Evolutionary conservation across 2,797 vertebrate species (phyloP).

Genomic region (Myotis vivesi): DNA sequence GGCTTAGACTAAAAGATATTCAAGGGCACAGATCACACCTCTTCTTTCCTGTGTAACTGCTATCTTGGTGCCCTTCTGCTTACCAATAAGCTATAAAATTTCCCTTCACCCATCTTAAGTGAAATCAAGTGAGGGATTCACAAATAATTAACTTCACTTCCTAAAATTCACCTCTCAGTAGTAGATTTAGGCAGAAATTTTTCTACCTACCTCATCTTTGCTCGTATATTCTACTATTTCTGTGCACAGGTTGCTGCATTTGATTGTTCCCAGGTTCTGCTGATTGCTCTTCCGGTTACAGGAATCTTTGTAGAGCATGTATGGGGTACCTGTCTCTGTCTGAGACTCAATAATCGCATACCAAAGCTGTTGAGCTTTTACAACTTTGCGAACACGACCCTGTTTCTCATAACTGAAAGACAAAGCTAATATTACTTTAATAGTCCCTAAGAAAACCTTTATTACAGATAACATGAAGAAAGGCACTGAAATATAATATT

Average conservation of each 20-base stretch:
- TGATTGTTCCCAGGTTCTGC: constrained; percentile 98
- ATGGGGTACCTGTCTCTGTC: constrained; percentile 96
- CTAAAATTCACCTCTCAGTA: not conserved
- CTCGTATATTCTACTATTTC: constrained; percentile 97
- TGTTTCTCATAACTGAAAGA: constrained; percentile 90
- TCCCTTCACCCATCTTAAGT: not conserved
- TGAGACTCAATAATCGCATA: constrained; percentile 97
- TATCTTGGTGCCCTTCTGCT: not conserved
- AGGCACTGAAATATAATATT: constrained; percentile 54
- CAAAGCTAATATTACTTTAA: constrained; percentile 44
- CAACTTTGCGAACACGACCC: constrained; percentile 90
- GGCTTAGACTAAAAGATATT: not conserved
- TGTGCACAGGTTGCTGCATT: constrained; percentile 97
- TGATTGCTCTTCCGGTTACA: constrained; percentile 99
- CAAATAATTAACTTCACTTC: not conserved
- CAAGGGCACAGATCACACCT: not conserved
- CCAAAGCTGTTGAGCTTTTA: constrained; percentile 98
- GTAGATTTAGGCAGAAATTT: not conserved
- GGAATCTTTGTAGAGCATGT: constrained; percentile 99
- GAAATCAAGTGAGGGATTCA: constrained; percentile 14
- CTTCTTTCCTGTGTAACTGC: not conserved
- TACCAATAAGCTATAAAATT: constrained; percentile 6
- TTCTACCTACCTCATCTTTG: constrained; percentile 89
- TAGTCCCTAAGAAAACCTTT: constrained; percentile 40
- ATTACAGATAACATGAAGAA: constrained; percentile 28